A percentile compares a stretch with the other conserved stretches of the same genome.
Evolutionary conservation across 2,797 vertebrate genomes (phyloP).

Genomic region (Naso thynnoides): DNA sequence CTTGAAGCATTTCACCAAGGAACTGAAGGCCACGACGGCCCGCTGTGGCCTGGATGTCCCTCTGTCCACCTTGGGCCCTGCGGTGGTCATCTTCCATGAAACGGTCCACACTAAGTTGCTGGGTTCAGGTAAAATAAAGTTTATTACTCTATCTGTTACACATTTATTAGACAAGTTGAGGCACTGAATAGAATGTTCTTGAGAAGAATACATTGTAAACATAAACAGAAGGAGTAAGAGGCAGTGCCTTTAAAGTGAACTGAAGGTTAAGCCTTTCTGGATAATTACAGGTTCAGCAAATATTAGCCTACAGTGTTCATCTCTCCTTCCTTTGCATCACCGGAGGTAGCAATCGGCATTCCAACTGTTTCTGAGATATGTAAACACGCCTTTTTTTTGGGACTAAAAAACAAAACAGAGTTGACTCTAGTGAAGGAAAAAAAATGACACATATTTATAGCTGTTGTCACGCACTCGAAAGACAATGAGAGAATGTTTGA

Average conservation of each 20-base stretch:
- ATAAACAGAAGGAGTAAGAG: not conserved
- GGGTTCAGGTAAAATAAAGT: conserved; percentile 82
- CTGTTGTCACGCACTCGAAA: not conserved
- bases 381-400: conserved; percentile 14
- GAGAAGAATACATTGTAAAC: not conserved
- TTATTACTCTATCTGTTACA: not conserved
- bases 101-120: conserved; percentile 97
- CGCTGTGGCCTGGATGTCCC: conserved; percentile 98
- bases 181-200: not conserved
- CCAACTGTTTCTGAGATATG: conserved; percentile 36
- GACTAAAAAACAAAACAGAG: not conserved
- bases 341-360: not conserved
- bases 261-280: not conserved
- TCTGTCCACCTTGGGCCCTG: conserved; percentile 95
- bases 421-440: not conserved
- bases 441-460: not conserved
- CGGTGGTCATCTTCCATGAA: conserved; percentile 99
- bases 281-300: conserved; percentile 42
- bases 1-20: conserved; percentile 98
- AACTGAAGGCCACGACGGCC: conserved; percentile 96
- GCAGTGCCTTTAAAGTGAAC: not conserved
- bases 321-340: not conserved
- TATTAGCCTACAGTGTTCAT: conserved; percentile 28
- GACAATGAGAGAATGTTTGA: not conserved
- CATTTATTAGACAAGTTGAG: not conserved